A percentile compares a stretch with the other conserved stretches of the same genome.
These are phyloP conservation scores for Cabera pusaria DNA, from an alignment of 2,888 invertebrate genomes.

Conservation along the genomic window DNA sequence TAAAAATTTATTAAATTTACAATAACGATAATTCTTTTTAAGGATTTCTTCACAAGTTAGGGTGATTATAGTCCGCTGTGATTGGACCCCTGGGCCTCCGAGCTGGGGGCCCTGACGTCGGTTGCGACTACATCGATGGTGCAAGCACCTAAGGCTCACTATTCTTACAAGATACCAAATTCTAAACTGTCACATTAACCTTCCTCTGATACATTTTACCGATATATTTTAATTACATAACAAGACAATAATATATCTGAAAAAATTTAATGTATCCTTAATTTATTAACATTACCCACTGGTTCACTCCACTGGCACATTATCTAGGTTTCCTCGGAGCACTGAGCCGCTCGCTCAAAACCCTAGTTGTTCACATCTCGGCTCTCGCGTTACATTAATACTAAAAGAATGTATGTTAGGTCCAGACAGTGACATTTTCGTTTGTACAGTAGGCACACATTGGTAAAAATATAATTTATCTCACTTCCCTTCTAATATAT, in stretches of 20 bases:
- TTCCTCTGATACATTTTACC: conserved; percentile 78
- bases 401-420: conserved; percentile 61
- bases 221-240: conserved; percentile 84
- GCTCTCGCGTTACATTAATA: conserved; percentile 53
- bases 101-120: conserved; percentile 34
- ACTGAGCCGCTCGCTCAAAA: conserved; percentile 58
- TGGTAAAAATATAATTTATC: conserved; percentile 29
- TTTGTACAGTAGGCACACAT: conserved; percentile 35
- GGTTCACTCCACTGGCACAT: conserved; percentile 73
- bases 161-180: conserved; percentile 69
- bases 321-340: conserved; percentile 57
- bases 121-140: conserved; percentile 62
- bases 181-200: conserved; percentile 63
- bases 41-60: conserved; percentile 63
- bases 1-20: conserved; percentile 78
- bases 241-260: conserved; percentile 84
- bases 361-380: conserved; percentile 62
- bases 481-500: conserved; percentile 13
- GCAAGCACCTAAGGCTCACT: conserved; percentile 74
- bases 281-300: conserved; percentile 79
- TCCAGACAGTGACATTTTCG: conserved; percentile 59
- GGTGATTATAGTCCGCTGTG: conserved; percentile 47
- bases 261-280: conserved; percentile 81
- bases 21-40: conserved; percentile 74
- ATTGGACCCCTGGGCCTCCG: conserved; percentile 30